Conservation (phyloP, 2,113 vertebrate species). For the Marcusenius ussheri region DNA sequence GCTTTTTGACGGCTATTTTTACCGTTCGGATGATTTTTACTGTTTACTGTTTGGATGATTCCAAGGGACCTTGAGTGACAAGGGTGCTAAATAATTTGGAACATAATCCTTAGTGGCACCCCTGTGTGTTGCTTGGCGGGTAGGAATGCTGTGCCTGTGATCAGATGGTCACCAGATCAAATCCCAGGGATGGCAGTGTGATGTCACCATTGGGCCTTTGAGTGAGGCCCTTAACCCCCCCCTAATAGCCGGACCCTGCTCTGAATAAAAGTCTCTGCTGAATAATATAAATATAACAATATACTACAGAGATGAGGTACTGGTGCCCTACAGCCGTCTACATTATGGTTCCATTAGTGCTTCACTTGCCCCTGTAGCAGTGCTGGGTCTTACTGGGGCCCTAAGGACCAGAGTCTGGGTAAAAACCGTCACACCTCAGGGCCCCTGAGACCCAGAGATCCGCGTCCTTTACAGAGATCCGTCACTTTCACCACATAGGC, state of each 20-base stretch:
- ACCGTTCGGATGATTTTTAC: no score
- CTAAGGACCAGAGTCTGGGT: not conserved
- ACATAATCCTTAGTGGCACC: not conserved
- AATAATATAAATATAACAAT: not conserved
- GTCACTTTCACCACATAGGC: not conserved
- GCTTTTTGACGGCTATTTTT: not conserved
- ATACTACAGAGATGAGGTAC: not conserved
- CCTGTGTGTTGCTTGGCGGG: not conserved
- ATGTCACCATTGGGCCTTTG: not conserved
- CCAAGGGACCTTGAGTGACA: not conserved
- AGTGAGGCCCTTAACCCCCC: not conserved
- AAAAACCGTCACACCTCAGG: not conserved
- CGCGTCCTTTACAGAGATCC: not conserved
- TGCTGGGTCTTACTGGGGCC: not conserved
- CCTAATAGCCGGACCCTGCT: not conserved
- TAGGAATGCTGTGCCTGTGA: not conserved
- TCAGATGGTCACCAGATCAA: not conserved
- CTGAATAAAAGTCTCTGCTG: not conserved
- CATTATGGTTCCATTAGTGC: not conserved
- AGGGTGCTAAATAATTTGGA: not conserved
- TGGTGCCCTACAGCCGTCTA: not conserved
- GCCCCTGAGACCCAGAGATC: not conserved
- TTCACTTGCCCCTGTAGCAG: not conserved
- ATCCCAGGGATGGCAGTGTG: not conserved
- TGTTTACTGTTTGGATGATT: not conserved